Base-by-base conservation (phyloP, 1,140 invertebrate genomes). In the Ips typographus region DNA sequence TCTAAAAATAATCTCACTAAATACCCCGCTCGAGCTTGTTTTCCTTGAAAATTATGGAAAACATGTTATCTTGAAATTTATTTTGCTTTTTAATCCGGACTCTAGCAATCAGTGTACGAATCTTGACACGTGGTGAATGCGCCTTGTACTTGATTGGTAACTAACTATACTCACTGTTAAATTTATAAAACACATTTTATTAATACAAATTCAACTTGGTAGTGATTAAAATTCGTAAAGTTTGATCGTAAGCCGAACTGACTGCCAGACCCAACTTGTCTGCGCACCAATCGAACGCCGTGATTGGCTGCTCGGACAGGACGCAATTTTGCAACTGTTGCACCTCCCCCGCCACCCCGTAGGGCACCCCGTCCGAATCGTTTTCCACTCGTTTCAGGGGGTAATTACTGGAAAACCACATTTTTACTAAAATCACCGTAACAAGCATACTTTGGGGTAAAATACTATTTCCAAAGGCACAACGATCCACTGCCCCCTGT, bases 221-320 rank as follows among this genome's bases (percentile, higher is more conserved):
- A 6, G 91, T 90, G 58, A 98, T 90, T 44, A 98, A 77, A 3
- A 98, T 87, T 37, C 95, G 84, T n/a, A 98, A 78, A 65, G 88
- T 90, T 81, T 98, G 95, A 84, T 98, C 96, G 80, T 98, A 97
- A 0, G 94, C 87, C 2, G 93, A 93, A 76, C 93, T 94, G 2
- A 96, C 88, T 44, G 90, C 91, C 0, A 98, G 82, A 7, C 96
- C 96, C 42, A 87, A 79, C 80, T 97, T 96, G 78, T 98, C 95
- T 1, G 87, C 85, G 80, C 91, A 94, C 96, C 96, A 98, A 77
- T 96, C 93, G 70, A 95, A 90, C 2, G 91, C 88, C 75, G 90
- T 91, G 57, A 98, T 88, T 0, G 95, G 96, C 79, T 98, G 96
- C n/a, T 90, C 85, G 6, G 93, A 91, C 40, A 98, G 71, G 0